Conservation (phyloP, 2,113 vertebrate species). For the Nerophis lumbriciformis region DNA sequence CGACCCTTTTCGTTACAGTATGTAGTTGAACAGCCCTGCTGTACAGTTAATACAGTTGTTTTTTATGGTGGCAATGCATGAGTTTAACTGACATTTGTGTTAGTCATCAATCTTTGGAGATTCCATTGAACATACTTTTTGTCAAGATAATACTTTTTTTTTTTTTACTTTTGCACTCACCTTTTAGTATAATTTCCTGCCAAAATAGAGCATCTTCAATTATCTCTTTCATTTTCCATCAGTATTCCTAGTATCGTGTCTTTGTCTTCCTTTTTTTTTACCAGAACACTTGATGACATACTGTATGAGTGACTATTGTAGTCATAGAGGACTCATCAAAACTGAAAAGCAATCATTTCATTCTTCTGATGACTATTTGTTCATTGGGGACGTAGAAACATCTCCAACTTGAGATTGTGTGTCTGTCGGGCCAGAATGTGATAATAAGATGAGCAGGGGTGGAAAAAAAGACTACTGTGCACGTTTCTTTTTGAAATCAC, state of each 20-base stretch:
- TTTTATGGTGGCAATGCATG: too few relatives aligned
- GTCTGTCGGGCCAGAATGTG: too few relatives aligned
- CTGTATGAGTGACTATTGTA: neutral
- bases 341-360: neutral
- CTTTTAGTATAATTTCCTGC: too few relatives aligned
- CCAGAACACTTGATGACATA: neutral
- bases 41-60: too few relatives aligned
- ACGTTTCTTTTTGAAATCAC: conserved; percentile 21
- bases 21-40: too few relatives aligned
- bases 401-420: neutral
- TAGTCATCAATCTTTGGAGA: too few relatives aligned
- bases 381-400: conserved; percentile 14
- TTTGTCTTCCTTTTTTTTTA: too few relatives aligned
- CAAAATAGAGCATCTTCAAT: too few relatives aligned
- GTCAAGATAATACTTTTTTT: neutral
- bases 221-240: neutral
- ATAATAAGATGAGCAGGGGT: neutral
- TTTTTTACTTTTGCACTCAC: neutral
- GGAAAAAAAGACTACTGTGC: neutral
- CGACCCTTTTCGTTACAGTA: too few relatives aligned
- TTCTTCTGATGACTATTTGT: neutral
- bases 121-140: too few relatives aligned
- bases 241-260: neutral
- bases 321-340: neutral
- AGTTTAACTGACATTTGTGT: too few relatives aligned